phyloP scores from a whole-genome alignment of 2,888 invertebrate species.

The Polyploca ridens region DNA sequence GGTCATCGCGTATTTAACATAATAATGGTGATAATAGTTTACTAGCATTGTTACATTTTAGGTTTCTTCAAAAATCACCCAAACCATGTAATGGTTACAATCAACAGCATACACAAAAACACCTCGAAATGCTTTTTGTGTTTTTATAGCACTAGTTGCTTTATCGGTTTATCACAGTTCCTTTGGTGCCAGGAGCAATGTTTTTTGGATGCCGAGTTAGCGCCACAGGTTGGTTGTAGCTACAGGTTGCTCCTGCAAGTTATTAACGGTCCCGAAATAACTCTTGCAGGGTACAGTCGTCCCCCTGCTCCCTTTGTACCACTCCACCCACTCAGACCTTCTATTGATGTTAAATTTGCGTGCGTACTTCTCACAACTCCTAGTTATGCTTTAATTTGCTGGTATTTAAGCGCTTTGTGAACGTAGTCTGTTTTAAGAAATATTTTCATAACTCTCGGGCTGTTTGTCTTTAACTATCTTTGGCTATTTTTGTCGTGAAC shows the following conservation, averaged over 20 bases:
- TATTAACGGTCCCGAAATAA: constrained; percentile 61
- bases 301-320: constrained; percentile 19
- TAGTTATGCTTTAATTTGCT: constrained; percentile 12
- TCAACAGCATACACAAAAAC: background rate
- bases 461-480: constrained; percentile 9
- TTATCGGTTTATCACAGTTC: background rate
- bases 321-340: constrained; percentile 13
- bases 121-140: background rate
- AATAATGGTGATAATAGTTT: too few relatives aligned
- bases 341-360: constrained; percentile 25
- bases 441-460: constrained; percentile 2
- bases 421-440: background rate
- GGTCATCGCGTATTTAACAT: too few relatives aligned
- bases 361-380: constrained; percentile 20
- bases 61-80: background rate
- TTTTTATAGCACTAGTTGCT: constrained; percentile 4
- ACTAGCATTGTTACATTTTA: too few relatives aligned
- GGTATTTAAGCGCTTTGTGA: background rate
- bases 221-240: constrained; percentile 61
- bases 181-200: constrained; percentile 17
- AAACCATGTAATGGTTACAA: background rate
- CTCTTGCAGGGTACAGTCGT: constrained; percentile 28
- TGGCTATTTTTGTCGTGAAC: background rate
- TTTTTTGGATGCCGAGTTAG: constrained; percentile 32
- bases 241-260: constrained; percentile 65